Conservation (phyloP, 2,888 invertebrate genomes). For the Drosophila yooni region DNA sequence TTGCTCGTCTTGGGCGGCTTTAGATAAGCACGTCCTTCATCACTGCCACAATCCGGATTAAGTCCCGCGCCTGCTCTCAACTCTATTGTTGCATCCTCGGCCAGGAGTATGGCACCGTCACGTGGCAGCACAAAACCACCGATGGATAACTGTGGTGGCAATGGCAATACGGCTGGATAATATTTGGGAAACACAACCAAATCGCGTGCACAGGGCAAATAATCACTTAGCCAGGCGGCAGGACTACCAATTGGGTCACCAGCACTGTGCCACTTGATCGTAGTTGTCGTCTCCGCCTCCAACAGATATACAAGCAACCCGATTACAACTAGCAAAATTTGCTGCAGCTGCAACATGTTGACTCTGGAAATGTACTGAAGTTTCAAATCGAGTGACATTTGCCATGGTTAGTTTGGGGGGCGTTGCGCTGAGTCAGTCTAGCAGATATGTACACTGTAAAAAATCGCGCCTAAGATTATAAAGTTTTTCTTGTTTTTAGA, state of each 20-base stretch:
- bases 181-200: slow-evolving; percentile 80
- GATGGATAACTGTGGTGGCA: slow-evolving; percentile 69
- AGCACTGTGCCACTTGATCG: slow-evolving; percentile 75
- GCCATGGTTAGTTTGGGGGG: slow-evolving; percentile 44
- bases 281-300: slow-evolving; percentile 49
- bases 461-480: background rate
- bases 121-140: slow-evolving; percentile 77
- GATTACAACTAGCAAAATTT: slow-evolving; percentile 7
- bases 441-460: slow-evolving; percentile 12
- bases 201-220: slow-evolving; percentile 80
- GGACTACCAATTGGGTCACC: slow-evolving; percentile 70
- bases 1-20: slow-evolving; percentile 65
- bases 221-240: slow-evolving; percentile 74
- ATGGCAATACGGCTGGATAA: slow-evolving; percentile 77
- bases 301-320: slow-evolving; percentile 22
- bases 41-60: slow-evolving; percentile 68
- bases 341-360: slow-evolving; percentile 51
- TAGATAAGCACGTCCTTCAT: slow-evolving; percentile 64
- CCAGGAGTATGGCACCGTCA: slow-evolving; percentile 78
- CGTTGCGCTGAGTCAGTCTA: slow-evolving; percentile 40
- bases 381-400: slow-evolving; percentile 21
- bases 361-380: background rate
- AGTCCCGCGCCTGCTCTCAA: slow-evolving; percentile 36
- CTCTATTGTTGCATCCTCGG: slow-evolving; percentile 69
- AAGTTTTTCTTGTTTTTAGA: background rate